Evolutionary conservation across 1,140 invertebrate species (phyloP).

Genomic region (Microvelia longipes): DNA sequence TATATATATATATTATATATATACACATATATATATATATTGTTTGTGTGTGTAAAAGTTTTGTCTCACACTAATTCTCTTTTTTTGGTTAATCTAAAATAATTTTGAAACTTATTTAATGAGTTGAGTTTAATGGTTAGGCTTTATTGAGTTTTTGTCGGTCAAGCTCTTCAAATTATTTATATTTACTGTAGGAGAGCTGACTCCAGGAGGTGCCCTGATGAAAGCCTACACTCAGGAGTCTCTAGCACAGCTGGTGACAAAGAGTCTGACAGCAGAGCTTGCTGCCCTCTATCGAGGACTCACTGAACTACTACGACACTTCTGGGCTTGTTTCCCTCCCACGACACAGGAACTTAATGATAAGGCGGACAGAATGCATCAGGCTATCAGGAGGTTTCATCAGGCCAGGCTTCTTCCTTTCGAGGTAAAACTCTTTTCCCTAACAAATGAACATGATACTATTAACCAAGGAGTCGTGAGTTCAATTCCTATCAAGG

Average conservation of each 20-base stretch:
- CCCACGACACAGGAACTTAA: slow-evolving; percentile 59
- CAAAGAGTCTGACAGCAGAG: slow-evolving; percentile 65
- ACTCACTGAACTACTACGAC: slow-evolving; percentile 69
- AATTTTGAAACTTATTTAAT: too few species aligned
- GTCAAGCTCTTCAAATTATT: too few species aligned
- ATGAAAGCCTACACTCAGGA: slow-evolving; percentile 64
- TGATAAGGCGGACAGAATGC: slow-evolving; percentile 69
- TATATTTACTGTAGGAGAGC: too few species aligned
- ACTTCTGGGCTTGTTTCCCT: slow-evolving; percentile 91
- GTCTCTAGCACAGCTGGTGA: slow-evolving; percentile 59
- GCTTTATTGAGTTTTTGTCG: slow-evolving; percentile 26
- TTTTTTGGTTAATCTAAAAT: too few species aligned
- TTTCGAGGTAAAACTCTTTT: slow-evolving; percentile 46
- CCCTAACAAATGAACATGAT: not conserved
- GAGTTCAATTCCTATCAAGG: too few species aligned
- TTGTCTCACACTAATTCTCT: too few species aligned
- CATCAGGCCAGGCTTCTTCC: slow-evolving; percentile 69
- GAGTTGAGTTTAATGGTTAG: slow-evolving; percentile 32
- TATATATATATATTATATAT: too few species aligned
- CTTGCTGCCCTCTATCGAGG: slow-evolving; percentile 68
- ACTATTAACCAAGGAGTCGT: too few species aligned
- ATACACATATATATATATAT: too few species aligned
- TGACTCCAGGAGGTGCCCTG: slow-evolving; percentile 80
- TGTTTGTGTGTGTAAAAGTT: too few species aligned
- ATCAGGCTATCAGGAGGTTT: slow-evolving; percentile 73